These are phyloP conservation scores for Masticophis lateralis DNA, from an alignment of 2,797 vertebrate species.

Conservation along the genomic window DNA sequence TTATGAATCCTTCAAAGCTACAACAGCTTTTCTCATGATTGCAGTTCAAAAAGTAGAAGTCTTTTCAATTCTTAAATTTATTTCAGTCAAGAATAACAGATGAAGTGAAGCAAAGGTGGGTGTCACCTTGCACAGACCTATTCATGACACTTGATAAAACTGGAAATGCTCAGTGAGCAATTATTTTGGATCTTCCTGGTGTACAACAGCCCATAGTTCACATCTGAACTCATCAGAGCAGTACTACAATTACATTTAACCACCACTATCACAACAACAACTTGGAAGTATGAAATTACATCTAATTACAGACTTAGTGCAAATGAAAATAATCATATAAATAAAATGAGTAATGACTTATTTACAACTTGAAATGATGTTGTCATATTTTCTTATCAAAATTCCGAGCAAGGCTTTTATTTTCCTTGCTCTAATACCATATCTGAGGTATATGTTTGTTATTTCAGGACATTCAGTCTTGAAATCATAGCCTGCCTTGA, in stretches of 20 bases:
- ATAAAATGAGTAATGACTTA: conserved; percentile 66
- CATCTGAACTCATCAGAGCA: conserved; percentile 29
- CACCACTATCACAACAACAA: conserved; percentile 29
- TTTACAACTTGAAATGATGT: conserved; percentile 64
- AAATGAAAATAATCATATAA: conserved; percentile 72
- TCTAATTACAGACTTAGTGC: conserved; percentile 71
- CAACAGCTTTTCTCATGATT: neutral
- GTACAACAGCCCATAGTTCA: conserved; percentile 21
- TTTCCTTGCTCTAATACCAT: conserved; percentile 46
- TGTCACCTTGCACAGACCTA: neutral
- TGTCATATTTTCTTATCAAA: conserved; percentile 65
- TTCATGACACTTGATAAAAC: conserved; percentile 7
- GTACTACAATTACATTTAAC: neutral
- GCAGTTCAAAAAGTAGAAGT: neutral
- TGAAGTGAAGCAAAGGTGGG: neutral
- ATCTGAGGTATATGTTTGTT: conserved; percentile 51
- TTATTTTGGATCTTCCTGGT: neutral
- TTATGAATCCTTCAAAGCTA: neutral
- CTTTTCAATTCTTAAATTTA: neutral
- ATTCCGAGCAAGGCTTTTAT: conserved; percentile 58
- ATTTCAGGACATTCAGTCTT: conserved; percentile 38
- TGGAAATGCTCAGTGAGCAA: conserved; percentile 17
- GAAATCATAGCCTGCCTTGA: neutral
- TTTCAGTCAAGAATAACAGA: neutral
- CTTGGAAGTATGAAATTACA: conserved; percentile 65